Percentiles rank a stretch among this genome's conserved stretches.
Evolutionary conservation across 2,888 invertebrate genomes (phyloP).

Genomic region (Brachylomia viminalis): DNA sequence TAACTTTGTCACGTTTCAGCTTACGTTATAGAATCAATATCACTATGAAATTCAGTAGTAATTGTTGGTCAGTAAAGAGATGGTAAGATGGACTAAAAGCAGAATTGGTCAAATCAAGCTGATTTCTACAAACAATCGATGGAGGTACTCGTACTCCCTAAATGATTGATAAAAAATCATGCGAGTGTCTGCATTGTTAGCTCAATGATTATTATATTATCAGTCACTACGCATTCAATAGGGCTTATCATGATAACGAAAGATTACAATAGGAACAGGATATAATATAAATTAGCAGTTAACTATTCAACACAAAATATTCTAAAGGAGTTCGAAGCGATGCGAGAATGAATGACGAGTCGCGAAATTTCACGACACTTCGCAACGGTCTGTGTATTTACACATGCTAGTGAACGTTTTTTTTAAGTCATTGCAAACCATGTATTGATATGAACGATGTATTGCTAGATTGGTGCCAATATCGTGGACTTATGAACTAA

Average conservation of each 20-base stretch:
- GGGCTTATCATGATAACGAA: constrained; percentile 24
- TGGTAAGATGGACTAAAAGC: background rate
- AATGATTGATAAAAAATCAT: constrained; percentile 47
- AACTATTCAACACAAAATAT: background rate
- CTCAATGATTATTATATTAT: constrained; percentile 25
- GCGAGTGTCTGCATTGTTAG: constrained; percentile 13
- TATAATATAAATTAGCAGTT: background rate
- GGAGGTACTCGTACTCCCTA: constrained; percentile 1
- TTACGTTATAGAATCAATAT: background rate
- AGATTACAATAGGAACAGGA: constrained; percentile 25
- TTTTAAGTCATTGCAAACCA: background rate
- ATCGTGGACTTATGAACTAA: constrained; percentile 12
- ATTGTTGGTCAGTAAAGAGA: background rate
- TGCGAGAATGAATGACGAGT: background rate
- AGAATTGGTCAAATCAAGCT: background rate
- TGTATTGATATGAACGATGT: constrained; percentile 23
- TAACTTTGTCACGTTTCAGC: background rate
- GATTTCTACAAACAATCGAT: background rate
- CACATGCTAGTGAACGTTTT: background rate
- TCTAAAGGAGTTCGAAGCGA: too few species aligned
- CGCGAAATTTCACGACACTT: constrained; percentile 1
- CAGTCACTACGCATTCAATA: constrained; percentile 34
- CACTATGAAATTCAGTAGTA: background rate
- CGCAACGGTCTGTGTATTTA: background rate
- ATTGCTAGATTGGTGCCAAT: constrained; percentile 17